Evolutionary conservation across 2,113 vertebrate species (phyloP), one percentile per base, ranked within the genome.

Genomic region (Capricornis sumatraensis): DNA sequence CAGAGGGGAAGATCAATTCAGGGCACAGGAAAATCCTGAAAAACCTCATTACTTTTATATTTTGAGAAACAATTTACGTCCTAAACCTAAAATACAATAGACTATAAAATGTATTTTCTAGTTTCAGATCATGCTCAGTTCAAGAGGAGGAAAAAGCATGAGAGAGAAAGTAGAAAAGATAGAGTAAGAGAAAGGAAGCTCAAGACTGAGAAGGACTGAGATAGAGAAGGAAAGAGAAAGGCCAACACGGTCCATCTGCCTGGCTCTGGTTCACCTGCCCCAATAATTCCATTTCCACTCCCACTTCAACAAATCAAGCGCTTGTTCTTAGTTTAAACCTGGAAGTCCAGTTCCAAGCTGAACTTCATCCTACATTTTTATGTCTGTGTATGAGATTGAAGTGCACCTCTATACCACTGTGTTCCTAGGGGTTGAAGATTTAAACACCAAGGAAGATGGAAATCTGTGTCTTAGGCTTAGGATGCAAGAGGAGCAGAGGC

Each of bases 161-260:
- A 53, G 78, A 94, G 89, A 93, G 85, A 85, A 6, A 91, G 95
- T 0, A 1, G 5, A 89, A 97, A 93, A 98, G 95, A 94, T 78
- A 97, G 86, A 91, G 9, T 45, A 85, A 95, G 0, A 17, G 85
- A 87, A 87, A 71, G 87, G 45, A 36, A 27, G 45, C 60, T 74
- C 93, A 97, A 97, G 97, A 98, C 90, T n/a, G 82, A 94, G 85
- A n/a, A 84, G 43, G 85, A 53, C 84, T 71, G 92, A 92, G 3
- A 17, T 0, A 0, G 93, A 96, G 95, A 82, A 60, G 33, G 62
- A 67, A n/a, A 74, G 7, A n/a, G 78, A 87, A 79, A 71, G 53
- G 64, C 9, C 7, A 87, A 1, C 2, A 28, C 50, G 55, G 28
- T 14, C 82, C 14, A 33, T 28, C 33, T 23, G n/a, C 50, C 36